Evolutionary conservation across 2,113 vertebrate species (phyloP), one percentile per base, ranked within the genome.

Genomic region (Gymnobelideus leadbeateri): DNA sequence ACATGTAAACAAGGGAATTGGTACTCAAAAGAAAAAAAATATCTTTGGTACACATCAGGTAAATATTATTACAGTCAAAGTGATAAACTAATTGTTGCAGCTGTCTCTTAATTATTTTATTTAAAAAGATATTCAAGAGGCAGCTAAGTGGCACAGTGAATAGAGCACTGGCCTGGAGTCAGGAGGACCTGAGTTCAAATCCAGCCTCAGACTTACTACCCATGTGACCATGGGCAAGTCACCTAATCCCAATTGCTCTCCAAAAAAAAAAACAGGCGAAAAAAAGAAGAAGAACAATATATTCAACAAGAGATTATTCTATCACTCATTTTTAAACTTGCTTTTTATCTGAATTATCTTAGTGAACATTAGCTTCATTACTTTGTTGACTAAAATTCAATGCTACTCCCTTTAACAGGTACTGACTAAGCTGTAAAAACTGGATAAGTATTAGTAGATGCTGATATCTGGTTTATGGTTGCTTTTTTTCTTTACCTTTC

Each of bases 11-110:
- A 89, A 52, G 92, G 25, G 7, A 3, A 96, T 51, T 94, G 11
- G 28, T 61, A 14, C 16, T 94, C 91, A 96, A 51, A 31, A 94
- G 52, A 94, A 96, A 94, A 55, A 93, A 92, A 3, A 91, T 92
- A 94, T 96, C 31, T 92, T 96, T 77, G 89, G 68, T 28, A 55
- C 0, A 96, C 31, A 92, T 77, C 54, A 92, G 95, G 54, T 93
- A 96, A 94, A 93, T 95, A 94, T 37, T 92, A 51, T 96, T 92
- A 93, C 55, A 91, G 26, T 6, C 95, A 51, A 97, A 94, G n/a
- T 95, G 84, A 96, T 96, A 96, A 96, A 95, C 47, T 91, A 96
- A 95, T 91, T 11, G 94, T 90, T 94, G 91, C 19, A 96, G 57
- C 61, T 95, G 49, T 21, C 51, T 61, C 91, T 96, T 61, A 61